Evolutionary conservation across 1,140 invertebrate species (phyloP).

Genomic region (Drosophila arizonae): DNA sequence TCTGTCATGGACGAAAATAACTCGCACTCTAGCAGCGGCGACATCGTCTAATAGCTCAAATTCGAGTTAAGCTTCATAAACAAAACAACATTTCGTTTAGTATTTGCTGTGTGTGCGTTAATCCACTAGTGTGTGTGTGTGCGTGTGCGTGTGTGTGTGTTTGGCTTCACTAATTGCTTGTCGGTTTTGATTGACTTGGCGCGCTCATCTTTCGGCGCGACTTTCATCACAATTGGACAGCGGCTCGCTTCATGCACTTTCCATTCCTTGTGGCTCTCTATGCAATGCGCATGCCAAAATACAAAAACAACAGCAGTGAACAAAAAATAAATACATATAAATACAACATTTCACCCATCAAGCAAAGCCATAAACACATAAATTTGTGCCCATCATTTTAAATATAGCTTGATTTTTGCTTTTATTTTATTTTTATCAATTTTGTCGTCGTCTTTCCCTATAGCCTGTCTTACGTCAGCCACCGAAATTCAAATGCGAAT

Average conservation of each 20-base stretch:
- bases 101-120: slow-evolving; percentile 5
- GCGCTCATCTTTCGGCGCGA: slow-evolving; percentile 22
- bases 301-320: not conserved
- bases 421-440: slow-evolving; percentile 4
- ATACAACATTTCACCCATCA: slow-evolving; percentile 47
- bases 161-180: slow-evolving; percentile 28
- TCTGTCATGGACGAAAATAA: no score
- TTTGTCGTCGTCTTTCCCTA: slow-evolving; percentile 3
- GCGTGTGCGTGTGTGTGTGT: not conserved
- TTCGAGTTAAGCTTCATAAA: not conserved
- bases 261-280: slow-evolving; percentile 29
- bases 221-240: slow-evolving; percentile 39
- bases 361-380: slow-evolving; percentile 17
- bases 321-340: not conserved
- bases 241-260: slow-evolving; percentile 41
- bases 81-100: not conserved
- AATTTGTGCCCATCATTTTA: slow-evolving; percentile 39
- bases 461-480: slow-evolving; percentile 36
- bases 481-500: slow-evolving; percentile 1
- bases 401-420: not conserved
- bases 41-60: not conserved
- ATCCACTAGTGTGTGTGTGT: not conserved
- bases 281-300: slow-evolving; percentile 42
- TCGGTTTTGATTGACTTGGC: slow-evolving; percentile 20
- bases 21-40: no score